Evolutionary conservation across 1,140 invertebrate species (phyloP).

Genomic region (Lepidurus arcticus): DNA sequence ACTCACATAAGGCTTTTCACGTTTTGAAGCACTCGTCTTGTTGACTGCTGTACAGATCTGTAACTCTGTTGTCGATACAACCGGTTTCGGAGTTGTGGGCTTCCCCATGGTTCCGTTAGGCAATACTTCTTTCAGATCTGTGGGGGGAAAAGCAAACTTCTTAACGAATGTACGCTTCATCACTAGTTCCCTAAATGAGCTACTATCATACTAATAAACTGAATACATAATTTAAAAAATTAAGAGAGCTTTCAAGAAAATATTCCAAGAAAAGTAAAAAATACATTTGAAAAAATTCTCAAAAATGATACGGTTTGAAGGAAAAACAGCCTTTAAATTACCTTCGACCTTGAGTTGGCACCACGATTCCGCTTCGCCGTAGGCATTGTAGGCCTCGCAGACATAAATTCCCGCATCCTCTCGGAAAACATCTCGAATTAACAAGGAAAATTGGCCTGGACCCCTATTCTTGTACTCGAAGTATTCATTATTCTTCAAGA

Average conservation of each 20-base stretch:
- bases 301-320: neutral
- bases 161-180: no score
- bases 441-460: constrained; percentile 55
- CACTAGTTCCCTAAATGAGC: no score
- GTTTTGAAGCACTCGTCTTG: neutral
- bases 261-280: no score
- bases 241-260: no score
- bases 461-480: constrained; percentile 56
- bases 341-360: constrained; percentile 52
- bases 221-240: no score
- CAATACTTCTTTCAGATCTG: neutral
- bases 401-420: constrained; percentile 66
- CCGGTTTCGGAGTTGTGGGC: neutral
- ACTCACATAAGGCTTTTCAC: neutral
- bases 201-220: no score
- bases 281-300: neutral
- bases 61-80: neutral
- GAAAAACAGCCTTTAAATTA: constrained; percentile 37
- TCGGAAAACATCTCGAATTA: constrained; percentile 57
- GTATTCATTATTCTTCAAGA: constrained; percentile 60
- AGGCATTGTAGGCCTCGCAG: constrained; percentile 57
- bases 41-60: neutral
- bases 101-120: neutral
- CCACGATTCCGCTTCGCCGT: constrained; percentile 53
- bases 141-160: neutral